Evolutionary conservation across 1,140 invertebrate species (phyloP).

Genomic region (Hesperophylax magnus): DNA sequence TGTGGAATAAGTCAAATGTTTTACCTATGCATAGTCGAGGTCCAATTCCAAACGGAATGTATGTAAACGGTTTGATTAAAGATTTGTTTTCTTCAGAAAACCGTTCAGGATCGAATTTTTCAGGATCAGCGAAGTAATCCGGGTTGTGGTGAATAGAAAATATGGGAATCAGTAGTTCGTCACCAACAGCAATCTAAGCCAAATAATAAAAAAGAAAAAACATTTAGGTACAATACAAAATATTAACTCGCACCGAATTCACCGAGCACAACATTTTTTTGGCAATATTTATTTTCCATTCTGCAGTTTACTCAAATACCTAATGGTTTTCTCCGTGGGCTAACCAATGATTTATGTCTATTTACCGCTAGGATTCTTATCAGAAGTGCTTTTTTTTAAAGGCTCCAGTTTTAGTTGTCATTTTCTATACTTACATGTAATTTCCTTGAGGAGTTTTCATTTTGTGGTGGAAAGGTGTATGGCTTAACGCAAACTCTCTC

Average conservation of each 20-base stretch:
- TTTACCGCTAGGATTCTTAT: too few species aligned
- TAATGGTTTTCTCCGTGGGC: too few species aligned
- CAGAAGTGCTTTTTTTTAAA: too few species aligned
- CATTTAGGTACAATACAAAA: too few species aligned
- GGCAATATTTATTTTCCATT: too few species aligned
- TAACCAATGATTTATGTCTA: too few species aligned
- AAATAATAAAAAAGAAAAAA: background rate
- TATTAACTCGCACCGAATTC: too few species aligned
- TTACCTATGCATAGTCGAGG: constrained; percentile 62
- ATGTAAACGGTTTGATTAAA: constrained; percentile 62
- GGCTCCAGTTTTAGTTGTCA: too few species aligned
- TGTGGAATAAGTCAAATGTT: background rate
- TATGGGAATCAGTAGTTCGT: constrained; percentile 50
- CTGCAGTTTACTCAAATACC: too few species aligned
- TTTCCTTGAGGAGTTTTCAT: constrained; percentile 14
- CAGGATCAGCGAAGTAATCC: constrained; percentile 49
- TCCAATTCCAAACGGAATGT: constrained; percentile 70
- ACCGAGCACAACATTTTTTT: too few species aligned
- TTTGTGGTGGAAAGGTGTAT: constrained; percentile 54
- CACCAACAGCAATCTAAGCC: constrained; percentile 46
- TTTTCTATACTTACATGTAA: constrained; percentile 11
- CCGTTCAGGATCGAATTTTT: constrained; percentile 65
- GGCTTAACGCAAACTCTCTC: constrained; percentile 63
- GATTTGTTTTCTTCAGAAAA: constrained; percentile 62
- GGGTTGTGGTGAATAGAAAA: constrained; percentile 50